These are phyloP conservation scores for Helleia helle DNA, from an alignment of 2,888 invertebrate species.

Conservation along the genomic window DNA sequence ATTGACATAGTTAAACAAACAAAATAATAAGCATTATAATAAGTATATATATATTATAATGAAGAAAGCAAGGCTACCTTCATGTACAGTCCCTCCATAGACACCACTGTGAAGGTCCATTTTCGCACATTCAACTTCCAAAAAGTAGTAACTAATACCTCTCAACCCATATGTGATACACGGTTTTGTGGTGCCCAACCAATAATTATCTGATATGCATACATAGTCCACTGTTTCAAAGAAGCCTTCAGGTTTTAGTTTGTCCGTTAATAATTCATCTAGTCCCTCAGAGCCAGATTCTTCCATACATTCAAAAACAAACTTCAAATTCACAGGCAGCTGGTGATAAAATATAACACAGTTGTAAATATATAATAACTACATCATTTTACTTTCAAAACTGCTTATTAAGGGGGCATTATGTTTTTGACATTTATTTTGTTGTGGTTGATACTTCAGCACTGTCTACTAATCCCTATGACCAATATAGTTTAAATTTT, in stretches of 20 bases:
- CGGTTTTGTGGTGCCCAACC: constrained; percentile 97
- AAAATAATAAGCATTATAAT: no score
- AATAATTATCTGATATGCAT: constrained; percentile 99
- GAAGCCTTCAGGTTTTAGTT: constrained; percentile 78
- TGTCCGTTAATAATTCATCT: constrained; percentile 82
- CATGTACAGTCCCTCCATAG: constrained; percentile 92
- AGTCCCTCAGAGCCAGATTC: constrained; percentile 98
- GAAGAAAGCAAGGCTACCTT: constrained; percentile 75
- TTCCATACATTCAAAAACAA: constrained; percentile 98
- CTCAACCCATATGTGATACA: constrained; percentile 97
- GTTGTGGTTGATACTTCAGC: no score
- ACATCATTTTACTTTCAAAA: background rate
- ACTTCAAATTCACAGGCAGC: constrained; percentile 86
- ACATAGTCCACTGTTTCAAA: constrained; percentile 91
- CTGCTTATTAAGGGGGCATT: no score
- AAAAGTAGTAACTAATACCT: constrained; percentile 92
- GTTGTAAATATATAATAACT: no score
- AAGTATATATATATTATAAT: no score
- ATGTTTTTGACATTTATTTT: no score
- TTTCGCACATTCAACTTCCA: constrained; percentile 89
- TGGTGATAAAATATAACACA: constrained; percentile 24
- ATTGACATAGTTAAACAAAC: no score
- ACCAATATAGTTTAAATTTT: no score
- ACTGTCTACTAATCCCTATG: no score
- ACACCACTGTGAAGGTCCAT: constrained; percentile 98